Evolutionary conservation across 1,140 invertebrate genomes (phyloP), one percentile per base, ranked within the genome.

Genomic region (Rhagoletis zephyria): DNA sequence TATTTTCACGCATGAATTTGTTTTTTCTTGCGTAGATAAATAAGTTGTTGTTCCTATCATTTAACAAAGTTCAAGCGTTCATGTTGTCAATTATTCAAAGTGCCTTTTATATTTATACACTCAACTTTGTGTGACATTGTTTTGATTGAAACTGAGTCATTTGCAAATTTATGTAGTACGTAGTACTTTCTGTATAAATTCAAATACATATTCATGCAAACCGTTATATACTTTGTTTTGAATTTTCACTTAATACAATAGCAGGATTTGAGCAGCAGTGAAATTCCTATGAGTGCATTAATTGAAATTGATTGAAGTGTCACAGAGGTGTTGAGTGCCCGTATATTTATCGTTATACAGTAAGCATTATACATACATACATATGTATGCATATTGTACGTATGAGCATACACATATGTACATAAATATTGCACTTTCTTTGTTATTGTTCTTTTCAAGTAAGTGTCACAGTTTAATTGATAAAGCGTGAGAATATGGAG

Each of bases 231-330:
- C 56, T 81, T n/a, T 81, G 51, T 81, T 51, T 59, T 45, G 14
- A 7, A 19, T 30, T 56, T 81, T 7, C 7, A 48, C 40, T 14
- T 19, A 42, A 14, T 10, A 67, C 30, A 30, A 67, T 30, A 48
- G 48, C 48, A 81, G 48, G 74, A 56, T 48, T 56, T 3, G 1
- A 2, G 74, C 74, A 14, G 42, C 74, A 81, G 5, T 56, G n/a
- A 42, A 45, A 81, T 81, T 81, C 48, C 74, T n/a, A n/a, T 63
- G 45, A 81, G 74, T 81, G 74, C 3, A 19, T 51, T 48, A 81
- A 81, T 81, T 81, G 45, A 81, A 48, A 19, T 81, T 81, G 74
- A 81, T 81, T 81, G 74, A 81, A 81, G 56, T 81, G 74, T 81
- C 74, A 81, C 74, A 59, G 48, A 81, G 74, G 74, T 81, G 74